Percentiles rank a stretch among this genome's conserved stretches.
phyloP scores from a whole-genome alignment of 53 echinoderm and acorn worm genomes.

The Antedon mediterranea region DNA sequence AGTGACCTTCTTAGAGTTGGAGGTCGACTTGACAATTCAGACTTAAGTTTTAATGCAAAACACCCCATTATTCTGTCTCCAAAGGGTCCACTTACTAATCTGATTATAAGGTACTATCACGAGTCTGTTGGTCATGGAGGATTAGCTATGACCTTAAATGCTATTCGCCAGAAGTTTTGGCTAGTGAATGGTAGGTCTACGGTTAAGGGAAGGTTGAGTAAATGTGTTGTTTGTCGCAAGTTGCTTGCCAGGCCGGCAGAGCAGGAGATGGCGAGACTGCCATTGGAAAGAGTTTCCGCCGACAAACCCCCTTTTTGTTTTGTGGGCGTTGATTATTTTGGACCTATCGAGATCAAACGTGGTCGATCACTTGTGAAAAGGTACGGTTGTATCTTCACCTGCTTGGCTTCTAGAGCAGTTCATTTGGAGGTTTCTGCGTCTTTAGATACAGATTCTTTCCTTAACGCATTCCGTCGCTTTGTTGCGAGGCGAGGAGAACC shows the following conservation, averaged over 20 bases:
- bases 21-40: too few species aligned
- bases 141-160: too few species aligned
- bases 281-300: not conserved
- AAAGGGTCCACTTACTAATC: too few species aligned
- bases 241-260: not conserved
- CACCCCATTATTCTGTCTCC: too few species aligned
- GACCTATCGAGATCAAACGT: slow-evolving; percentile 8
- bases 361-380: slow-evolving; percentile 11
- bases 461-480: slow-evolving; percentile 12
- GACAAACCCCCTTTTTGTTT: slow-evolving; percentile 10
- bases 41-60: too few species aligned
- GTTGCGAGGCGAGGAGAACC: slow-evolving; percentile 14
- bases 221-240: slow-evolving; percentile 8
- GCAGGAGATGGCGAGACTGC: slow-evolving; percentile 8
- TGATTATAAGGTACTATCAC: too few species aligned
- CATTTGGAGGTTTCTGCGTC: slow-evolving; percentile 8
- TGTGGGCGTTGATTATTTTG: slow-evolving; percentile 5
- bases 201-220: slow-evolving; percentile 5
- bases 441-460: slow-evolving; percentile 10
- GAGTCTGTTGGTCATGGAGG: too few species aligned
- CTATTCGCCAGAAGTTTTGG: not conserved
- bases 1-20: too few species aligned
- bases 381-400: slow-evolving; percentile 16
- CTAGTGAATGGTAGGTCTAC: slow-evolving; percentile 3
- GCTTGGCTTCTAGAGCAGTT: slow-evolving; percentile 7